Conservation (phyloP, 2,113 vertebrate genomes). For the Phasianus colchicus region DNA sequence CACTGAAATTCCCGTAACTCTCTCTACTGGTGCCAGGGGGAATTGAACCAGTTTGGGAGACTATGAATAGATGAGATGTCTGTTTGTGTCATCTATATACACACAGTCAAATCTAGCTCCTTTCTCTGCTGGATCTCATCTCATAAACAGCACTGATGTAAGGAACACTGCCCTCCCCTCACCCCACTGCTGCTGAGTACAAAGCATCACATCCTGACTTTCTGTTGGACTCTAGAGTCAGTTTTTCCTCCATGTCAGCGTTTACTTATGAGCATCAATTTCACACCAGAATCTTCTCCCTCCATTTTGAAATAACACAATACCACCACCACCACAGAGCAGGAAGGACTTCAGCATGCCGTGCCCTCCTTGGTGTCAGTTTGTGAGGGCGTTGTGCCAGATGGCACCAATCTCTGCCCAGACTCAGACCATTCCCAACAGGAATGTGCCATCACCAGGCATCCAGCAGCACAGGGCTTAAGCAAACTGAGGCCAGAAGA, state of each 20-base stretch:
- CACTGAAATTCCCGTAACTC: neutral
- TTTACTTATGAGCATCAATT: neutral
- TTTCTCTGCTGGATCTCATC: constrained; percentile 25
- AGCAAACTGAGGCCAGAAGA: neutral
- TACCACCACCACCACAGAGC: accelerated
- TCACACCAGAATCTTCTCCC: no score
- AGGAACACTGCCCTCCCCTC: constrained; percentile 10
- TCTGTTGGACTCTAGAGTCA: neutral
- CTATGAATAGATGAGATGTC: constrained; percentile 35
- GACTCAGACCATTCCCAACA: neutral
- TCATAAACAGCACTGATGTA: neutral
- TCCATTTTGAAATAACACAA: neutral
- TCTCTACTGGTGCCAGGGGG: constrained; percentile 16
- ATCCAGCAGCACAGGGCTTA: neutral
- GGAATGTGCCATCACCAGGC: neutral
- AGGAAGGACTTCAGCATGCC: neutral
- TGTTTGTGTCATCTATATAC: neutral
- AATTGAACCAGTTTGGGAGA: neutral
- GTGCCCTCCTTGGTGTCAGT: accelerated
- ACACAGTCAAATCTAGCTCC: constrained; percentile 18
- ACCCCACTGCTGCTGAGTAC: neutral
- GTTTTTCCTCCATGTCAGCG: neutral
- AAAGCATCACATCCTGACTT: neutral
- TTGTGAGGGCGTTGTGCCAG: neutral
- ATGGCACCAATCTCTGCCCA: neutral